A percentile compares a stretch with the other conserved stretches of the same genome.
These are phyloP conservation scores for Enteromius mattozi DNA, from an alignment of 2,797 vertebrate species.

Conservation along the genomic window DNA sequence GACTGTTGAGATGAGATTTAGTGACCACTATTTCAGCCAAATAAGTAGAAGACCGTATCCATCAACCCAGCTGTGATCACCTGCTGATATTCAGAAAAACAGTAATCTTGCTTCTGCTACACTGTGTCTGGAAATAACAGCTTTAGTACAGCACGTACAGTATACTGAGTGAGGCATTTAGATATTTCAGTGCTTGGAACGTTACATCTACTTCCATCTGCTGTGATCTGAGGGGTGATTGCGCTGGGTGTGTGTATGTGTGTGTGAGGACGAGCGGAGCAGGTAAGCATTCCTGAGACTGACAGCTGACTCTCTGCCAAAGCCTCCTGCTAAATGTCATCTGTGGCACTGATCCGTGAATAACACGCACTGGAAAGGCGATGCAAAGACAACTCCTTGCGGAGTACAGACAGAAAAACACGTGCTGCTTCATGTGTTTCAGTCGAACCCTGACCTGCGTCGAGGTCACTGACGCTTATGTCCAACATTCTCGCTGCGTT, in stretches of 20 bases:
- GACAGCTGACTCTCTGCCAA: conserved; percentile 69
- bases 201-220: conserved; percentile 61
- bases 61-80: background rate
- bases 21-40: background rate
- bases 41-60: background rate
- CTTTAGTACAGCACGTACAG: background rate
- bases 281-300: conserved; percentile 65
- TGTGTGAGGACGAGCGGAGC: conserved; percentile 9
- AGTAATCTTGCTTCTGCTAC: background rate
- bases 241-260: conserved; percentile 68
- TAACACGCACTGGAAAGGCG: conserved; percentile 56
- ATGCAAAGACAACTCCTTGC: background rate
- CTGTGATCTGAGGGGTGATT: conserved; percentile 76
- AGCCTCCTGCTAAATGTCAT: conserved; percentile 66
- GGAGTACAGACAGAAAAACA: conserved; percentile 8
- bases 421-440: background rate
- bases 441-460: background rate
- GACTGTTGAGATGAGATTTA: background rate
- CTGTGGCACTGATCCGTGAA: conserved; percentile 67
- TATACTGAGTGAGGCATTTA: background rate
- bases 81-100: background rate
- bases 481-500: background rate
- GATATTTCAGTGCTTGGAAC: background rate
- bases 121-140: background rate
- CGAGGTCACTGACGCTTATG: background rate